Evolutionary conservation across 2,113 vertebrate genomes (phyloP), one percentile per base, ranked within the genome.

Genomic region (Ranitomeya imitator): DNA sequence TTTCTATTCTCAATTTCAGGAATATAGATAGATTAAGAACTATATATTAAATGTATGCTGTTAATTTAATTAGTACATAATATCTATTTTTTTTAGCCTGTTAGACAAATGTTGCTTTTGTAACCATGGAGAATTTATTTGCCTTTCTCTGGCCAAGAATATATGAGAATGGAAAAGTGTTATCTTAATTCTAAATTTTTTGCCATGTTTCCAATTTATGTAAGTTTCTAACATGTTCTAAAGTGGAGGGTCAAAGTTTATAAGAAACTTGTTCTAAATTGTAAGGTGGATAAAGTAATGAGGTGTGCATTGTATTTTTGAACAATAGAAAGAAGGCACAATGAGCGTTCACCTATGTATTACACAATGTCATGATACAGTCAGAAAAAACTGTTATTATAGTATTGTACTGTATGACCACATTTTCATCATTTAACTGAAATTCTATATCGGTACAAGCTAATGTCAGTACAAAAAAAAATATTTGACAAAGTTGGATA

Each of bases 401-500:
- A 31, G 13, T 84, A 54, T 52, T 83, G 14, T 84, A 60, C 54
- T 31, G 60, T 15, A 16, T 11, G 57, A 61, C 52, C 26, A 37
- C 9, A 78, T 79, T 79, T 79, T 79, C 51, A 67, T 76, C 54
- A 67, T 63, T 86, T 65, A 78, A 79, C 21, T 84, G n/a, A n/a
- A 83, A 55, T 60, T 52, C 80, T 77, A 54, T 19, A n/a, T 65
- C 55, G 69, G 59, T 26, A 31, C 12, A 51, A 18, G 31, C 59
- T 88, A 60, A 76, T 78, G 52, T 84, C 71, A 67, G 45, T 76
- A 76, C 80, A 54, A 80, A 61, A 84, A 88, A 31, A 83, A 37
- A 76, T 59, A 88, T 84, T 88, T 88, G 69, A 76, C 71, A 84
- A 54, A 57, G 80, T 83, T 84, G 87, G 18, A 52, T 88, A 78